A percentile compares a stretch with the other conserved stretches of the same genome.
phyloP scores from a whole-genome alignment of 2,797 vertebrate genomes.

The Lacerta bilineata region DNA sequence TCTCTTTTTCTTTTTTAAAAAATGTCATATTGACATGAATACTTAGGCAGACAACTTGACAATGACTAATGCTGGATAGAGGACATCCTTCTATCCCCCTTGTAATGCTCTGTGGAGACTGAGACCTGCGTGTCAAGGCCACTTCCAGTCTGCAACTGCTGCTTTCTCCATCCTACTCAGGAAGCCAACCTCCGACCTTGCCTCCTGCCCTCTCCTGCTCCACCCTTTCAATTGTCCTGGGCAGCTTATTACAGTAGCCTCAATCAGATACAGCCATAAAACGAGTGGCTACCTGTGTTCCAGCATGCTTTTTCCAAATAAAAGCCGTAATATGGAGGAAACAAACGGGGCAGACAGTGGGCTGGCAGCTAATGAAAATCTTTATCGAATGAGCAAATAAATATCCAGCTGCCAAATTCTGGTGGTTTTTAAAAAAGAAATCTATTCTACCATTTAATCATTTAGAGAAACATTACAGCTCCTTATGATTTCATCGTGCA shows the following conservation, averaged over 20 bases:
- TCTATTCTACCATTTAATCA: neutral
- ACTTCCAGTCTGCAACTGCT: slow-evolving; percentile 16
- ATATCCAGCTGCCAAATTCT: neutral
- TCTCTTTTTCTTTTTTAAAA: neutral
- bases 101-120: slow-evolving; percentile 39
- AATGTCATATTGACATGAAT: slow-evolving; percentile 2
- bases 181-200: slow-evolving; percentile 69
- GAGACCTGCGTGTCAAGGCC: slow-evolving; percentile 51
- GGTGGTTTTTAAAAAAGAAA: neutral
- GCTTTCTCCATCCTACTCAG: slow-evolving; percentile 48
- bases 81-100: slow-evolving; percentile 42
- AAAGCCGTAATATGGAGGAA: slow-evolving; percentile 43
- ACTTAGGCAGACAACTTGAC: slow-evolving; percentile 43
- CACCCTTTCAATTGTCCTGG: slow-evolving; percentile 70
- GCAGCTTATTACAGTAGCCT: slow-evolving; percentile 51
- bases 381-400: slow-evolving; percentile 27
- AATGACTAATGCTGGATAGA: slow-evolving; percentile 55
- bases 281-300: slow-evolving; percentile 52
- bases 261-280: slow-evolving; percentile 67
- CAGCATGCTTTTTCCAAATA: slow-evolving; percentile 56
- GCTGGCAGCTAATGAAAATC: neutral
- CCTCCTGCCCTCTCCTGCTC: slow-evolving; percentile 55
- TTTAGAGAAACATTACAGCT: neutral
- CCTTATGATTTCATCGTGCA: neutral
- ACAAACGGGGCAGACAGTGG: neutral